Evolutionary conservation across 2,797 vertebrate genomes (phyloP).

Genomic region (Coracias cyanogaster): DNA sequence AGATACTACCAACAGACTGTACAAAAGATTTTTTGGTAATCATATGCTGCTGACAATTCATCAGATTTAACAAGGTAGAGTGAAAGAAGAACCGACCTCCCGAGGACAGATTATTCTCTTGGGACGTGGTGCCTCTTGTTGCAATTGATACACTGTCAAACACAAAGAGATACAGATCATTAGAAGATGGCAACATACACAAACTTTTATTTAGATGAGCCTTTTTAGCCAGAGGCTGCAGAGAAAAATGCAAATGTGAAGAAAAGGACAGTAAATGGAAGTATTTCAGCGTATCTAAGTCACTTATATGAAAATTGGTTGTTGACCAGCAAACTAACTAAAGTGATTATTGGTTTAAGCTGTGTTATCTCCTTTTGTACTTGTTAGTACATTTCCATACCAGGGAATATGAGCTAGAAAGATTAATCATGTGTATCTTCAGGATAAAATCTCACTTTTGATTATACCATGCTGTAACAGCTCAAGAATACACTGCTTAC

Average conservation of each 20-base stretch:
- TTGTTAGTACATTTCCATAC: slow-evolving; percentile 11
- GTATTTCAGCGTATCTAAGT: background rate
- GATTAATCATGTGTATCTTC: background rate
- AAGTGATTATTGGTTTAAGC: slow-evolving; percentile 41
- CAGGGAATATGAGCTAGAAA: background rate
- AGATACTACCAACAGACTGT: background rate
- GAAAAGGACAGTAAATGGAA: background rate
- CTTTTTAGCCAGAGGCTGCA: slow-evolving; percentile 38
- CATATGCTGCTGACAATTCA: slow-evolving; percentile 48
- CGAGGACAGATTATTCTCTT: slow-evolving; percentile 95
- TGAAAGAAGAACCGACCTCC: slow-evolving; percentile 87
- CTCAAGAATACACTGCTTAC: background rate
- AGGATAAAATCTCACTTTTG: slow-evolving; percentile 24
- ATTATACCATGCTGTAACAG: background rate
- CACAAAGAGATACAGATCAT: slow-evolving; percentile 63
- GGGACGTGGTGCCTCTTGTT: slow-evolving; percentile 95
- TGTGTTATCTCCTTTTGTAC: slow-evolving; percentile 34
- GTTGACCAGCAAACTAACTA: slow-evolving; percentile 18
- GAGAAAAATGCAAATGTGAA: slow-evolving; percentile 50
- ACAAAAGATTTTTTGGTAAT: slow-evolving; percentile 7
- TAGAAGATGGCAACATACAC: slow-evolving; percentile 18
- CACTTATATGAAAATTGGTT: slow-evolving; percentile 64
- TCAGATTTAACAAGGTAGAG: slow-evolving; percentile 63
- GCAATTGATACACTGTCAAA: slow-evolving; percentile 95
- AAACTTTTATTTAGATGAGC: slow-evolving; percentile 45